Percentiles rank a stretch among this genome's conserved stretches.
Evolutionary conservation across 2,113 vertebrate species (phyloP).

Genomic region (Pelusios castaneus): DNA sequence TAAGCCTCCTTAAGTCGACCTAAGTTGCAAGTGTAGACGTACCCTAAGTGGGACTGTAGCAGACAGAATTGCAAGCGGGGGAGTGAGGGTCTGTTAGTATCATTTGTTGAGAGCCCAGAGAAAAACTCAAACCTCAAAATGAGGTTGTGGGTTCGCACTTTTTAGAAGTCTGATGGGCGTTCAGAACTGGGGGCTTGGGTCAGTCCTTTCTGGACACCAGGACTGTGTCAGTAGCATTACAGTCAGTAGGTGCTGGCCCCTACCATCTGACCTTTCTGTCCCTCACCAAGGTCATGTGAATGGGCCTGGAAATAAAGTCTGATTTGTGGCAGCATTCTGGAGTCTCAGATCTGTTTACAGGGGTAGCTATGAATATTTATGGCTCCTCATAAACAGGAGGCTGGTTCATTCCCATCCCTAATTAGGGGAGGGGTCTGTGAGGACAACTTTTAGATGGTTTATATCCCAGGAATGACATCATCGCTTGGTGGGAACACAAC

Average conservation of each 20-base stretch:
- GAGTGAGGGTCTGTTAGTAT: too few species aligned
- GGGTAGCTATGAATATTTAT: not conserved
- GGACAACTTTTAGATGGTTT: not conserved
- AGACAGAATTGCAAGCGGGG: not conserved
- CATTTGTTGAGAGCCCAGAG: not conserved
- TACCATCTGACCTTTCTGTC: not conserved
- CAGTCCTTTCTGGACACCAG: not conserved
- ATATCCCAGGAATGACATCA: not conserved
- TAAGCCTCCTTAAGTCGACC: too few species aligned
- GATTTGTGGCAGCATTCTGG: not conserved
- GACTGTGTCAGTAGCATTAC: too few species aligned
- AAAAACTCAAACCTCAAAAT: not conserved
- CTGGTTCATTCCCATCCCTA: not conserved
- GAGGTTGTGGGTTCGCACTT: not conserved
- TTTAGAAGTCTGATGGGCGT: not conserved
- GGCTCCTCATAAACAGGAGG: not conserved
- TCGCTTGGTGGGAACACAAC: not conserved
- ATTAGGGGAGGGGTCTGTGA: not conserved
- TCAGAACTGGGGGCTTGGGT: not conserved
- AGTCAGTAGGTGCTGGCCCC: too few species aligned
- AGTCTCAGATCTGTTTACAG: not conserved
- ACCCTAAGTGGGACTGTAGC: too few species aligned
- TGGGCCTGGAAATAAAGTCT: not conserved
- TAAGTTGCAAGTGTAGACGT: too few species aligned
- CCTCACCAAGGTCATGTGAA: too few species aligned